These are phyloP conservation scores for Nettapus auritus DNA, from an alignment of 2,113 vertebrate genomes.

Conservation along the genomic window DNA sequence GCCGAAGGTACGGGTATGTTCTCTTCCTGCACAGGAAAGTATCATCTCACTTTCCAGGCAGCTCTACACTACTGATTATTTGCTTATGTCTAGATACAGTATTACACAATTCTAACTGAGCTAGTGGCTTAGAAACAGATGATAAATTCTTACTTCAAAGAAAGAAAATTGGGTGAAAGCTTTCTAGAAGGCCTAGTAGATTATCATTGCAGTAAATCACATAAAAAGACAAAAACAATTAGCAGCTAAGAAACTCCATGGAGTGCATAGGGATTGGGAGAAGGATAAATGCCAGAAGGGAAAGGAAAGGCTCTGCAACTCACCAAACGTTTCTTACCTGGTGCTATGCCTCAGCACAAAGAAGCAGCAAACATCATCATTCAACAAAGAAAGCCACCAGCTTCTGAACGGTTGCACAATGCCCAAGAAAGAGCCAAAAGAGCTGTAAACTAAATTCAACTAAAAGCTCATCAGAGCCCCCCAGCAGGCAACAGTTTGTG, in stretches of 20 bases:
- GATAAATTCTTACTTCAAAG: not conserved
- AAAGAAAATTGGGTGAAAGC: not conserved
- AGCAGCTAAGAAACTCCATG: not conserved
- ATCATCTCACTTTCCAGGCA: not conserved
- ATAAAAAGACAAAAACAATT: not conserved
- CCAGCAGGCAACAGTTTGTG: not conserved
- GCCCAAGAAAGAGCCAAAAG: not conserved
- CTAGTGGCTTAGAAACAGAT: not conserved
- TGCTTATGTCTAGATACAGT: not conserved
- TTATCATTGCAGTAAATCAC: not conserved
- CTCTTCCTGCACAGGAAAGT: not conserved
- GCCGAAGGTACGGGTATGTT: not conserved
- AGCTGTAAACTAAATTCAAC: not conserved
- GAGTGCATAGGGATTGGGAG: fast-evolving
- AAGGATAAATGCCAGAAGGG: not conserved
- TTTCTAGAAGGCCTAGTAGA: not conserved
- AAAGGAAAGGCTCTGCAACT: not conserved
- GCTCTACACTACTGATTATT: not conserved
- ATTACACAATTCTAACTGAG: not conserved
- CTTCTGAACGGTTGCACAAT: not conserved
- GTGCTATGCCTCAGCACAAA: not conserved
- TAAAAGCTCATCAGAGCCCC: not conserved
- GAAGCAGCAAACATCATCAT: not conserved
- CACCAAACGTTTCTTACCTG: not conserved
- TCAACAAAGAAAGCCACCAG: not conserved